A percentile compares a stretch with the other conserved stretches of the same genome.
Evolutionary conservation across 2,797 vertebrate species (phyloP).

Genomic region (Galago senegalensis): DNA sequence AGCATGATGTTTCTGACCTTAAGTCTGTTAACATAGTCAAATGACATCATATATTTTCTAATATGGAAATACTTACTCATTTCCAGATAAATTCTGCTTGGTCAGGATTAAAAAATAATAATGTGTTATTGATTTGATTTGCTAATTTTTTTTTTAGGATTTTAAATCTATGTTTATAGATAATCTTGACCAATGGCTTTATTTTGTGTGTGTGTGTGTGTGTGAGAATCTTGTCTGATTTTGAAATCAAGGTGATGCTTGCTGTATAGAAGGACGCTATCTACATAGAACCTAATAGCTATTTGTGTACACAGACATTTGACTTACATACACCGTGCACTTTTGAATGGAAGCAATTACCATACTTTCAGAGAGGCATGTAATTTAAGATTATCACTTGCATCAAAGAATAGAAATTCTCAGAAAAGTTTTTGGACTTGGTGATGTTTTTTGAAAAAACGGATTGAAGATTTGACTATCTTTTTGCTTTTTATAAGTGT

Average conservation of each 20-base stretch:
- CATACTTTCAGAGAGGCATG: background rate
- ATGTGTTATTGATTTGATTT: slow-evolving; percentile 12
- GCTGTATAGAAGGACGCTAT: background rate
- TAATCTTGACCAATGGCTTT: background rate
- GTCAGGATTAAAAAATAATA: background rate
- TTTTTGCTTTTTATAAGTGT: background rate
- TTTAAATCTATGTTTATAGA: background rate
- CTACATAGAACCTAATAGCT: background rate
- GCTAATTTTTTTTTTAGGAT: background rate
- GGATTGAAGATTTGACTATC: background rate
- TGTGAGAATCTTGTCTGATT: background rate
- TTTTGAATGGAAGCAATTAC: no score
- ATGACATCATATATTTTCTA: background rate
- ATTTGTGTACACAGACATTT: background rate
- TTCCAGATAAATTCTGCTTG: slow-evolving; percentile 14
- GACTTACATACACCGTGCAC: no score
- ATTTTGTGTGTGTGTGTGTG: background rate
- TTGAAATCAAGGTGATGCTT: background rate
- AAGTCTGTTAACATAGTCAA: background rate
- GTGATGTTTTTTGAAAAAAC: background rate
- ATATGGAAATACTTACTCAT: background rate
- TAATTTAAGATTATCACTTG: slow-evolving; percentile 39
- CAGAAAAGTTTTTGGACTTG: background rate
- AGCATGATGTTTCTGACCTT: background rate
- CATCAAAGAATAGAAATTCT: background rate